Conservation (phyloP, 92 coral and sea anemone genomes). For the Blastomussa wellsi region DNA sequence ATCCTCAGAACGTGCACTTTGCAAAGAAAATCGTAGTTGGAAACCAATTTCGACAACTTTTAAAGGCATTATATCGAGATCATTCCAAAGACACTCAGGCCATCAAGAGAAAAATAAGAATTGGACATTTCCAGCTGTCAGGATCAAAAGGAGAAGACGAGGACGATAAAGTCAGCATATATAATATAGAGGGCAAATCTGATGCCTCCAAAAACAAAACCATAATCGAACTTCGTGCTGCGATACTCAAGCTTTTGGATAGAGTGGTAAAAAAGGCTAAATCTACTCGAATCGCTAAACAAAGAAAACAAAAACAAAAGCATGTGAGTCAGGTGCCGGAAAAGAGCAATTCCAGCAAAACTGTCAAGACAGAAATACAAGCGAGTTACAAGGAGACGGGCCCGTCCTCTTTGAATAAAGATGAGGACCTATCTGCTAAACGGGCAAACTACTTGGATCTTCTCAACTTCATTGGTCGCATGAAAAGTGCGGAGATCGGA, state of each 20-base stretch:
- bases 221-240: constrained; percentile 29
- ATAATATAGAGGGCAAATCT: constrained; percentile 10
- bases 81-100: constrained; percentile 19
- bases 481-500: constrained; percentile 31
- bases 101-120: not conserved
- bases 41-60: constrained; percentile 22
- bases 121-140: constrained; percentile 7
- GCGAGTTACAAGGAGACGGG: not conserved
- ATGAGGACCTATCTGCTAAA: constrained; percentile 19
- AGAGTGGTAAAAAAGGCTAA: constrained; percentile 8
- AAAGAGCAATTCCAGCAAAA: not conserved
- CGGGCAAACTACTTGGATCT: constrained; percentile 39
- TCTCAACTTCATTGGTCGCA: constrained; percentile 32
- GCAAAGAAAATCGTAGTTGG: constrained; percentile 15
- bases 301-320: not conserved
- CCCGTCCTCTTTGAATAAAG: not conserved
- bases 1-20: constrained; percentile 15
- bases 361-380: not conserved
- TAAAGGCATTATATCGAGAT: constrained; percentile 16
- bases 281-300: not conserved
- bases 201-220: constrained; percentile 34
- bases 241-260: constrained; percentile 26
- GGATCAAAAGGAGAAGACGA: not conserved
- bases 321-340: not conserved
- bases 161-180: constrained; percentile 2